Evolutionary conservation across 2,113 vertebrate species (phyloP).

Genomic region (Poeciliopsis prolifica): DNA sequence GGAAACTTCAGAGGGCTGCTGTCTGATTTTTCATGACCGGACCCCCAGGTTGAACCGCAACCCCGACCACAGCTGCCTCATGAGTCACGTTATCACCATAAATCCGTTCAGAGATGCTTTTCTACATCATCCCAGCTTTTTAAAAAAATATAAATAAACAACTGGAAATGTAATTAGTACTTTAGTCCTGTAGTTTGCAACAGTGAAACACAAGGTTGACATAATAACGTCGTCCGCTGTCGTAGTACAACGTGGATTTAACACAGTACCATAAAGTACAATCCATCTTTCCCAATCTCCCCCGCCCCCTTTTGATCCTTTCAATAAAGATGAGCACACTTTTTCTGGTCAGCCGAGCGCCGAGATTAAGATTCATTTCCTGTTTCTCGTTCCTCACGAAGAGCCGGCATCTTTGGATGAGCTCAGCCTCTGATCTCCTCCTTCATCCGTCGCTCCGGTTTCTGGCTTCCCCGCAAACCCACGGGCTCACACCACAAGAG

Average conservation of each 20-base stretch:
- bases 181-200: not conserved
- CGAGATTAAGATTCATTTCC: constrained; percentile 59
- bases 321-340: not conserved
- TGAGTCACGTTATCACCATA: not conserved
- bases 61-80: not conserved
- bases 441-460: constrained; percentile 4
- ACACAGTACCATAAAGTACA: too few relatives aligned
- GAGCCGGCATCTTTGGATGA: constrained; percentile 66
- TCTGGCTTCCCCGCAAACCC: constrained; percentile 30
- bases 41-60: constrained; percentile 19
- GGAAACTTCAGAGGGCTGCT: constrained; percentile 31
- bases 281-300: not conserved
- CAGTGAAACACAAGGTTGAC: not conserved
- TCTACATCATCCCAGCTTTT: not conserved
- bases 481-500: not conserved
- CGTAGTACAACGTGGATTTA: too few relatives aligned
- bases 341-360: constrained; percentile 24
- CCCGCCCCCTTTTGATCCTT: constrained; percentile 5
- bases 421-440: constrained; percentile 36
- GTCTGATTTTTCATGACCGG: constrained; percentile 14
- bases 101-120: not conserved
- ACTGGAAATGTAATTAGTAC: not conserved
- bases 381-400: constrained; percentile 42
- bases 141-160: too few relatives aligned
- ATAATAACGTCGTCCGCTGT: too few relatives aligned